Conservation (phyloP, 2,113 vertebrate genomes). For the Origma solitaria region DNA sequence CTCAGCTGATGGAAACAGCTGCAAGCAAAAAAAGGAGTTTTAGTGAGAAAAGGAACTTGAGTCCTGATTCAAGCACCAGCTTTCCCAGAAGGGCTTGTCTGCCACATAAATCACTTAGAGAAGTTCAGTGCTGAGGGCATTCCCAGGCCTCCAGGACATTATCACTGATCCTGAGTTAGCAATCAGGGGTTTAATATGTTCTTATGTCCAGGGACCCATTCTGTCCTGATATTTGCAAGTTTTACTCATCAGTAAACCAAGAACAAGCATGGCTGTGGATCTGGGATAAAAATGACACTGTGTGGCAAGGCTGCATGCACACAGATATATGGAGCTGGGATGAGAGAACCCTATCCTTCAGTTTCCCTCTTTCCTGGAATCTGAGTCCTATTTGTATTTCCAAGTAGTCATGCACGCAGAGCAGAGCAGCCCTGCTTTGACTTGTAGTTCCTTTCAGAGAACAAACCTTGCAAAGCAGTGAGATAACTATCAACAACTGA, state of each 20-base stretch:
- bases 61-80: neutral
- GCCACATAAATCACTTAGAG: neutral
- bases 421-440: neutral
- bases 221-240: neutral
- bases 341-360: neutral
- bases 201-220: neutral
- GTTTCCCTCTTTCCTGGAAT: neutral
- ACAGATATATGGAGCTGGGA: neutral
- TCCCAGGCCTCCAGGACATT: neutral
- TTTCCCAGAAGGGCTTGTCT: neutral
- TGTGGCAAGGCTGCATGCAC: neutral
- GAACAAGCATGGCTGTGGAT: neutral
- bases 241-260: neutral
- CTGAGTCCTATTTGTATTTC: neutral
- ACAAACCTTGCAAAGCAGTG: neutral
- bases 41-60: neutral
- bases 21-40: neutral
- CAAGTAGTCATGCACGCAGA: neutral
- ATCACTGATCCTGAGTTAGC: neutral
- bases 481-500: neutral
- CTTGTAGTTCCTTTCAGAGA: neutral
- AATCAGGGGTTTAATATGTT: neutral
- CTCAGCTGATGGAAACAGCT: constrained; percentile 85
- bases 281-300: neutral
- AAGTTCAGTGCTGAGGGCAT: neutral